Percentiles rank a stretch among this genome's conserved stretches.
Conservation (phyloP, 1,140 invertebrate genomes). For the Agraylea sexmaculata region DNA sequence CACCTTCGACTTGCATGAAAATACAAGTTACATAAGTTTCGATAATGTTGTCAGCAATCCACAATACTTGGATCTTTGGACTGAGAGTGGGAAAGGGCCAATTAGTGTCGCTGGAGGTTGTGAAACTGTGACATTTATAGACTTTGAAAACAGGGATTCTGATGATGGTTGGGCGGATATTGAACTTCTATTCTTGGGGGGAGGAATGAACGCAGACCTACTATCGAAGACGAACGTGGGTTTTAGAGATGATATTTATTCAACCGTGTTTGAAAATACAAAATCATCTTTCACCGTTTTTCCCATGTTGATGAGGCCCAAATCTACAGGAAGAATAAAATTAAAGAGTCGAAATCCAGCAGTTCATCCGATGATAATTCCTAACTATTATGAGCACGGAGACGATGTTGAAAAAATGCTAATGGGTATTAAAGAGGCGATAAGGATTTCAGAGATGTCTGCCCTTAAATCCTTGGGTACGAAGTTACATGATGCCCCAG, state of each 20-base stretch:
- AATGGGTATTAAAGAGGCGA: constrained; percentile 47
- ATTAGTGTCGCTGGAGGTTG: constrained; percentile 60
- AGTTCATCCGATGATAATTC: constrained; percentile 66
- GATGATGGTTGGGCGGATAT: constrained; percentile 54
- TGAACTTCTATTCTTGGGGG: constrained; percentile 49
- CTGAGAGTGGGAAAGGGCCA: too few relatives aligned
- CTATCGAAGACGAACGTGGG: constrained; percentile 23
- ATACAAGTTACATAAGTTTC: constrained; percentile 32
- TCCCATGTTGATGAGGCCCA: constrained; percentile 59
- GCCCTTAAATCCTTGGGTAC: constrained; percentile 46
- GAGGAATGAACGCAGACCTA: constrained; percentile 29
- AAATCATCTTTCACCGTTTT: constrained; percentile 48
- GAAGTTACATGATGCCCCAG: constrained; percentile 45
- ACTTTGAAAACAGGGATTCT: constrained; percentile 46
- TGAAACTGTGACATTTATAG: constrained; percentile 60
- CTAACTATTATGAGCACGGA: constrained; percentile 61
- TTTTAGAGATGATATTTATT: constrained; percentile 29
- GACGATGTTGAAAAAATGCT: constrained; percentile 52
- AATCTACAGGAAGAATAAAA: constrained; percentile 58
- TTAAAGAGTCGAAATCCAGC: constrained; percentile 57
- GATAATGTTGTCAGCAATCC: constrained; percentile 35
- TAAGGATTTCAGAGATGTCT: constrained; percentile 44
- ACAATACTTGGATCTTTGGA: constrained; percentile 42
- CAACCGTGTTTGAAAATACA: constrained; percentile 29
- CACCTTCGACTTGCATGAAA: constrained; percentile 57